These are phyloP conservation scores for Nematopogon swammerdamellus DNA, from an alignment of 2,888 invertebrate genomes.

Conservation along the genomic window DNA sequence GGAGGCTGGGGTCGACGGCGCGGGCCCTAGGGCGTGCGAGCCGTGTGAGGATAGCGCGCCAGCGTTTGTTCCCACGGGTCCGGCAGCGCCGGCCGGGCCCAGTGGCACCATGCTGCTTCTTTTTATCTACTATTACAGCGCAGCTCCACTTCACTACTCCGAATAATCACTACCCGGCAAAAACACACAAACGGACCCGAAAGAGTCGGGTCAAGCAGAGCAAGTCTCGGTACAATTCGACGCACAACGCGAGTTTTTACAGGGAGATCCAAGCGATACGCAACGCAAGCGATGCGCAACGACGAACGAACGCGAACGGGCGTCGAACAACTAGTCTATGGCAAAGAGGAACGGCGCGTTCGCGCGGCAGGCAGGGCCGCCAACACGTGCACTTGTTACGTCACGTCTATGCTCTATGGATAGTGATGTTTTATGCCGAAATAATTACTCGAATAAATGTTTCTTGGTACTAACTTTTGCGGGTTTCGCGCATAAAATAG, in stretches of 20 bases:
- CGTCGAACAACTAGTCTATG: background rate
- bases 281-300: no score
- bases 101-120: slow-evolving; percentile 65
- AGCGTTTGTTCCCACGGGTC: background rate
- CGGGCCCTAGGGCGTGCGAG: slow-evolving; percentile 10
- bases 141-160: slow-evolving; percentile 31
- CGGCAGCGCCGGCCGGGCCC: slow-evolving; percentile 54
- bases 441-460: no score
- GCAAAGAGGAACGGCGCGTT: background rate
- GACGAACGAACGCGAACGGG: background rate
- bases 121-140: background rate
- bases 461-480: no score
- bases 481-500: no score
- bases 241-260: background rate
- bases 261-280: no score
- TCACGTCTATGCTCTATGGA: background rate
- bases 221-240: no score
- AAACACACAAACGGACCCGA: background rate
- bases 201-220: no score
- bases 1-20: slow-evolving; percentile 44
- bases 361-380: background rate
- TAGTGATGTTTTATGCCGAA: no score
- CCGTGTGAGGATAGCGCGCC: background rate
- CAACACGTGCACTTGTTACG: background rate
- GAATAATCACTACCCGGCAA: slow-evolving; percentile 30